Evolutionary conservation across 2,888 invertebrate species (phyloP).

Genomic region (Agrochola lychnidis): DNA sequence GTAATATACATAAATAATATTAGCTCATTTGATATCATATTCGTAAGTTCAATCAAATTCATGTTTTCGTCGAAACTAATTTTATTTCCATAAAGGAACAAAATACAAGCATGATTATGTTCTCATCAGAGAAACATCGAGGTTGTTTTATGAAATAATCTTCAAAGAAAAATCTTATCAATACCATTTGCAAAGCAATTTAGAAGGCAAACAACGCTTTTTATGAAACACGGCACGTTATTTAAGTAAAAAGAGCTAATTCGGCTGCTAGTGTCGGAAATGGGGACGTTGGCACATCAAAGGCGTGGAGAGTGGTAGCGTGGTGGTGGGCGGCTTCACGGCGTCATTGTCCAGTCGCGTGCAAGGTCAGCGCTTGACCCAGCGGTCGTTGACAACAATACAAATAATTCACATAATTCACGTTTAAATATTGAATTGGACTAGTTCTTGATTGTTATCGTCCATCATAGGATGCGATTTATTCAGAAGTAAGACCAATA

Average conservation of each 20-base stretch:
- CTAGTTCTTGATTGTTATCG: neutral
- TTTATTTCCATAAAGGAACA: neutral
- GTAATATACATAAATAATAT: neutral
- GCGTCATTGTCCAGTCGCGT: constrained; percentile 50
- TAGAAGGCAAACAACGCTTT: constrained; percentile 3
- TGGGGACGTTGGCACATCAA: constrained; percentile 54
- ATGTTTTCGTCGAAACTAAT: constrained; percentile 13
- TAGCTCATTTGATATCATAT: neutral
- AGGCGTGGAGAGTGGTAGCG: constrained; percentile 23
- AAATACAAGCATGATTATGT: constrained; percentile 23
- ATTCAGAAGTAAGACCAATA: neutral
- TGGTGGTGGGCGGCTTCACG: constrained; percentile 44
- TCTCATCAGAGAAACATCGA: neutral
- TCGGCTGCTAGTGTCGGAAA: constrained; percentile 45
- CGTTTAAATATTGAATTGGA: neutral
- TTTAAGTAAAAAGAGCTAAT: constrained; percentile 34
- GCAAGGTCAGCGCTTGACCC: constrained; percentile 62
- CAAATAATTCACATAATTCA: constrained; percentile 7
- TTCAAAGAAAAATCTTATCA: neutral
- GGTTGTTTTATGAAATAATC: constrained; percentile 3
- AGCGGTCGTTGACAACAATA: constrained; percentile 54
- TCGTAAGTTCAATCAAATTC: constrained; percentile 20
- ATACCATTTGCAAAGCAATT: constrained; percentile 16
- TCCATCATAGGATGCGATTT: neutral
- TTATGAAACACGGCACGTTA: constrained; percentile 23